A percentile compares a stretch with the other conserved stretches of the same genome.
Evolutionary conservation across 1,140 invertebrate genomes (phyloP).

Genomic region (Globodera rostochiensis): DNA sequence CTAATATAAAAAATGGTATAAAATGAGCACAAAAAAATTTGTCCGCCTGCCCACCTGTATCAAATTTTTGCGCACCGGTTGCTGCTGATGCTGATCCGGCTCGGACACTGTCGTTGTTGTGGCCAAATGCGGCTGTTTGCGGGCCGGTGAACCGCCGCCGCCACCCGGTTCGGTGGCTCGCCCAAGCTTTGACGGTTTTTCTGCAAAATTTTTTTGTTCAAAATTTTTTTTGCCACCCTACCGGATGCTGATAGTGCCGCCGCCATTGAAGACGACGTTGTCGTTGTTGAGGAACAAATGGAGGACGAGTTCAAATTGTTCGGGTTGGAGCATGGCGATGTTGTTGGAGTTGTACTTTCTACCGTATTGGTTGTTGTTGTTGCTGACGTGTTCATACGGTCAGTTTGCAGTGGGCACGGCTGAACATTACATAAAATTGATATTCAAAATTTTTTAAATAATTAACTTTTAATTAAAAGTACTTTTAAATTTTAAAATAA

Average conservation of each 20-base stretch:
- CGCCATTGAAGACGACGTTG: too few species aligned
- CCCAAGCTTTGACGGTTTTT: not conserved
- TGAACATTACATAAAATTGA: too few species aligned
- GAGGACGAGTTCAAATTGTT: not conserved
- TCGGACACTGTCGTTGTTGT: not conserved
- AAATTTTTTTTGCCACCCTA: not conserved
- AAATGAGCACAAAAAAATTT: not conserved
- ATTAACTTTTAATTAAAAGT: too few species aligned
- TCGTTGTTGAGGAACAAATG: not conserved
- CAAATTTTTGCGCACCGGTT: slow-evolving; percentile 49
- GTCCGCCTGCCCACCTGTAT: slow-evolving; percentile 39
- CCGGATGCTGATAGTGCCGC: not conserved
- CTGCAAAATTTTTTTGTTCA: not conserved
- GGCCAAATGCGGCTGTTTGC: slow-evolving; percentile 1
- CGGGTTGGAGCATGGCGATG: not conserved
- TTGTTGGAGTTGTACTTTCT: not conserved
- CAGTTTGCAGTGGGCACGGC: too few species aligned
- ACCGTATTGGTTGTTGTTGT: not conserved
- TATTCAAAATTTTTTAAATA: too few species aligned
- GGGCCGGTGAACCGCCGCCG: not conserved
- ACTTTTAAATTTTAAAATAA: too few species aligned
- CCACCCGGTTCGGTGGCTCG: not conserved
- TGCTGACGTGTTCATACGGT: not conserved
- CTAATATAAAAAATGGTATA: too few species aligned
- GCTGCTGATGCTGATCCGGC: slow-evolving; percentile 2